Evolutionary conservation across 2,888 invertebrate genomes (phyloP), one percentile per base, ranked within the genome.

Genomic region (Cerastis leucographa): DNA sequence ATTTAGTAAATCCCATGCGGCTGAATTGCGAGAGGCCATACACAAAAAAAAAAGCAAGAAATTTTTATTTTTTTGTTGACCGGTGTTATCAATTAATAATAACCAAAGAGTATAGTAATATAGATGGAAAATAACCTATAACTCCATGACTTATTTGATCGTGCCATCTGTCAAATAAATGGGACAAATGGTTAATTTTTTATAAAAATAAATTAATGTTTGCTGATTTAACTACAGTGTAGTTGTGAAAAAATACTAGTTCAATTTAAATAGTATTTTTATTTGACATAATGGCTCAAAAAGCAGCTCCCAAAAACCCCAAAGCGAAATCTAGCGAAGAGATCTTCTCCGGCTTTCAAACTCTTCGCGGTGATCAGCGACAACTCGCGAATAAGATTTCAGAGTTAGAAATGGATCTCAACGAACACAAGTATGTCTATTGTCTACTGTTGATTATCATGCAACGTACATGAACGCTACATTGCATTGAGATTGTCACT

Each of bases 321-420:
- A 97, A 97, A 90, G 86, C 91, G 74, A 97, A 96, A 88, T 96
- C 97, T 44, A 97, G 97, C 84, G 99, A 99, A 93, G 98, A 99
- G 96, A 98, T 99, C 89, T 97, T 99, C 87, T 97, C 97, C 69
- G 98, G 98, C 76, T 99, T 99, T 96, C 99, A 99, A 95, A 97
- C 97, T 80, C 97, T 99, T 72, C 97, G 99, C 66, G 97, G 97
- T 88, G 99, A 99, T 92, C 99, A 99, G 95, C 97, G 99, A 90
- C 97, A 97, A 89, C 96, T 99, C 89, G 98, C 98, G 46, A 98
- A 97, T 89, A 99, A 99, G 97, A 97, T 99, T 81, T 98, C 98
- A 1, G 99, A 99, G 96, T 97, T 99, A 89, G 99, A 99, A 97
- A 97, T 98, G 97, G 99, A 99, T 94, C 97, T 99, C 82, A 99